These are phyloP conservation scores for Brachionus koreanus DNA, from an alignment of 1,140 invertebrate species.

Conservation along the genomic window DNA sequence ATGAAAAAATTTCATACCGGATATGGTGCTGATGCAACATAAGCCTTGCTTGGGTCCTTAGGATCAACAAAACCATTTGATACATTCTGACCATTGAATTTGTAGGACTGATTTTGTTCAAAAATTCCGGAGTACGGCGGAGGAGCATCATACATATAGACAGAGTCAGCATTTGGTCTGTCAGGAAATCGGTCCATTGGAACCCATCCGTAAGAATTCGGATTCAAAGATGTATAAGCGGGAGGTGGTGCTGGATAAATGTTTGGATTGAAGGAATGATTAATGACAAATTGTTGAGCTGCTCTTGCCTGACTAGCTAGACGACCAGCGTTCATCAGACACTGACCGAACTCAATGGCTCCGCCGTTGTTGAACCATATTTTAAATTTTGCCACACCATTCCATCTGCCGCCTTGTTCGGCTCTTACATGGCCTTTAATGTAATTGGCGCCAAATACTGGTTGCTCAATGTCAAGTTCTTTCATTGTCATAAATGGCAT, in stretches of 20 bases:
- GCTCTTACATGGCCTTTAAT: constrained; percentile 88
- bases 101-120: constrained; percentile 58
- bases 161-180: constrained; percentile 68
- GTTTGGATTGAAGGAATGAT: constrained; percentile 69
- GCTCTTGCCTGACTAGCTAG: constrained; percentile 63
- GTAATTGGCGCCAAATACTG: constrained; percentile 93
- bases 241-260: constrained; percentile 84
- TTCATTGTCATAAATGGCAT: constrained; percentile 85
- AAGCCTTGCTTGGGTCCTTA: constrained; percentile 43
- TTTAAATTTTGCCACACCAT: constrained; percentile 87
- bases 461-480: constrained; percentile 89
- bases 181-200: constrained; percentile 72
- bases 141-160: constrained; percentile 85
- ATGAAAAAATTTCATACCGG: constrained; percentile 18
- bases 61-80: constrained; percentile 47
- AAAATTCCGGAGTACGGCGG: constrained; percentile 87
- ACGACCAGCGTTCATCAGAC: constrained; percentile 77
- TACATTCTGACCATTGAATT: constrained; percentile 41
- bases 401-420: constrained; percentile 80
- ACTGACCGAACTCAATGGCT: constrained; percentile 93
- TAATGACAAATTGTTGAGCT: constrained; percentile 38
- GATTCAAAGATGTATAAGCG: constrained; percentile 73
- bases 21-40: constrained; percentile 44
- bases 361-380: constrained; percentile 89
- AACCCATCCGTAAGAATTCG: constrained; percentile 84